Evolutionary conservation across 2,113 vertebrate species (phyloP), one percentile per base, ranked within the genome.

Genomic region (Jacana jacana): DNA sequence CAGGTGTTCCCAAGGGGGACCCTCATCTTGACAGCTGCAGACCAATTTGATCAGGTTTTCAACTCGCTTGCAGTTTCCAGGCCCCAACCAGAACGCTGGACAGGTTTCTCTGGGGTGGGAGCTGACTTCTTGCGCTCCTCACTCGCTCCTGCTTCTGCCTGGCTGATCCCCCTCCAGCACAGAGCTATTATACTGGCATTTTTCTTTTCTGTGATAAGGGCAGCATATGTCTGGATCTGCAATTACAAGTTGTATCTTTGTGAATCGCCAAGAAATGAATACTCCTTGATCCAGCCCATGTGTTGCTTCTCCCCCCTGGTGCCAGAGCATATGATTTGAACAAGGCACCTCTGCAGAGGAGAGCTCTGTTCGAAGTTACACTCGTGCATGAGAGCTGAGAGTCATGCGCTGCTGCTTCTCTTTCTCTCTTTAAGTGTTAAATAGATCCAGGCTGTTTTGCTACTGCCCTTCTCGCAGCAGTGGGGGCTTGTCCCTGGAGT

Each of bases 151-250:
- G 30, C 58, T 80, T 63, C 54, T 65, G 64, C 81, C 72, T 95
- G 0, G 2, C 69, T 51, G 77, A 44, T 86, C 49, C 40, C 46
- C 12, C 48, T 91, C 65, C 87, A 79, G 77, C 91, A 61, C 0
- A 4, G 13, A 81, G 60, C 52, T 58, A 23, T 83, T 81, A 86
- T 52, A 64, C 55, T 2, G 77, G 72, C 65, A 31, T 78, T 75
- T 95, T 88, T 54, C 72, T 68, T 44, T 81, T 28, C 92, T 71
- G 82, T 70, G 88, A 51, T 75, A 95, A 94, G 90, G 90, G 88
- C 82, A 81, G 60, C 92, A 91, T 83, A 94, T 96, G 88, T 93
- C 92, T 94, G 91, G 75, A 95, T 93, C 93, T 85, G 85, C 52
- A 81, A 91, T 73, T 68, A 84, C 93, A 83, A 70, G 75, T n/a